phyloP scores from a whole-genome alignment of 2,888 invertebrate species.

The Tipula confusa region DNA sequence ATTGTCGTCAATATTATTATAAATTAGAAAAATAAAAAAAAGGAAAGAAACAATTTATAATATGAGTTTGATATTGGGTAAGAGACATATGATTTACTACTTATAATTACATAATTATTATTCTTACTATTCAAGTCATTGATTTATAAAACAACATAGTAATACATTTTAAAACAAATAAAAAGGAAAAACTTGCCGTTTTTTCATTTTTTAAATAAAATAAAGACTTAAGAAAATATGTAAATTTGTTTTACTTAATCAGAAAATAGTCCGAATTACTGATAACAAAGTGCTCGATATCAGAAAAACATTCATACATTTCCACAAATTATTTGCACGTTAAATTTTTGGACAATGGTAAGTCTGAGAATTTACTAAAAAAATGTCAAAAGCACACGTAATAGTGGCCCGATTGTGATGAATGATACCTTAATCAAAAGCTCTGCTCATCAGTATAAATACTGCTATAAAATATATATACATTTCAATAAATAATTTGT shows the following conservation, averaged over 20 bases:
- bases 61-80: not conserved
- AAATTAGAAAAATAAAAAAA: not conserved
- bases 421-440: too few relatives aligned
- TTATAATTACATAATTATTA: not conserved
- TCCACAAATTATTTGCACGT: too few relatives aligned
- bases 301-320: too few relatives aligned
- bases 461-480: too few relatives aligned
- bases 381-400: too few relatives aligned
- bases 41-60: not conserved
- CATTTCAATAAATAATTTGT: too few relatives aligned
- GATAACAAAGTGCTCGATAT: too few relatives aligned
- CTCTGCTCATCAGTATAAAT: too few relatives aligned
- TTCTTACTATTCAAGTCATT: not conserved
- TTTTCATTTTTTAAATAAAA: not conserved
- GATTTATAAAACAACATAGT: not conserved
- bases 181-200: not conserved
- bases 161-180: not conserved
- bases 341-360: too few relatives aligned
- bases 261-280: too few relatives aligned
- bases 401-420: too few relatives aligned
- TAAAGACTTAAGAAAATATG: not conserved
- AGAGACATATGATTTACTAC: not conserved
- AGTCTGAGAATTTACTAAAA: too few relatives aligned
- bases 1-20: conserved; percentile 1
- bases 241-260: not conserved